A percentile compares a stretch with the other conserved stretches of the same genome.
Evolutionary conservation across 2,113 vertebrate genomes (phyloP).

Genomic region (Pollachius pollachius): DNA sequence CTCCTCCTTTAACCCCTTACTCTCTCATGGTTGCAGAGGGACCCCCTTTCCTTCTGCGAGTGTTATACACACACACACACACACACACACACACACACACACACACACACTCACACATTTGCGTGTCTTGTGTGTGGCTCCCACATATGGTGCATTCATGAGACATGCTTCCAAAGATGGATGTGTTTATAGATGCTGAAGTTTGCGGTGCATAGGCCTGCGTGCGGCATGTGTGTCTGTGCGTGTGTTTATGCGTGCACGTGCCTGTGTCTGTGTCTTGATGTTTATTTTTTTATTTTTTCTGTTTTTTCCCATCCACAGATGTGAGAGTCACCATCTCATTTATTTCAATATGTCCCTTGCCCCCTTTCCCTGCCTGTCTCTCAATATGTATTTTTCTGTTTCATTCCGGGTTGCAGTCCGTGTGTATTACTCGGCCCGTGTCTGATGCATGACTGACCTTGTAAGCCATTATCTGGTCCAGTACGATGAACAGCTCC

Average conservation of each 20-base stretch:
- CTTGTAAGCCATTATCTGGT: too few species aligned
- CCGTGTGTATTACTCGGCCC: background rate
- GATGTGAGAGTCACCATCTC: background rate
- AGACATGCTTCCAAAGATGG: background rate
- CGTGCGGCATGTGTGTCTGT: background rate
- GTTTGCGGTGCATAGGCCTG: background rate
- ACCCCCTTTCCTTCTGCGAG: background rate
- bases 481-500: too few species aligned
- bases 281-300: too few species aligned
- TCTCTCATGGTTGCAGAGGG: constrained; percentile 11
- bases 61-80: constrained; percentile 2
- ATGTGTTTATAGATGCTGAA: background rate
- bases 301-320: too few species aligned
- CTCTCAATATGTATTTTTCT: background rate
- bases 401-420: background rate
- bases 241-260: too few species aligned
- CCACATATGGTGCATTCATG: background rate
- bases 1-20: constrained; percentile 20
- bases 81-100: constrained; percentile 7
- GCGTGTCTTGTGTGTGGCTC: background rate
- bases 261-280: too few species aligned
- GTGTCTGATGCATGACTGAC: too few species aligned
- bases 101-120: constrained; percentile 12
- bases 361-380: background rate
- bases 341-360: background rate